These are phyloP conservation scores for Uromys caudimaculatus DNA, from an alignment of 2,797 vertebrate species.

Conservation along the genomic window DNA sequence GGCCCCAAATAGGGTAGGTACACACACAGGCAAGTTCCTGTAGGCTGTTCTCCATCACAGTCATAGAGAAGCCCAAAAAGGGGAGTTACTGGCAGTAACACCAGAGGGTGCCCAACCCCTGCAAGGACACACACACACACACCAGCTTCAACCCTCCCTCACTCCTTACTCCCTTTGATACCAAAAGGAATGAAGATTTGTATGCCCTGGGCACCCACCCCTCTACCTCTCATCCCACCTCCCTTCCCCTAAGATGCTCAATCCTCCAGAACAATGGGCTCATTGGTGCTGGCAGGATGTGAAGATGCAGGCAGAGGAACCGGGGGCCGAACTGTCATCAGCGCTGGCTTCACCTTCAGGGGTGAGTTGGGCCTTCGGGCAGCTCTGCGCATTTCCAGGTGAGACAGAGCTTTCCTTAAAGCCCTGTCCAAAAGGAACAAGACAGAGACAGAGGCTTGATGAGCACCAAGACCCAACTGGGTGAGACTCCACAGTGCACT, in stretches of 20 bases:
- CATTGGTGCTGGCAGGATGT: constrained; percentile 94
- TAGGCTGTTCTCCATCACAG: constrained; percentile 44
- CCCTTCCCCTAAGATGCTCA: constrained; percentile 83
- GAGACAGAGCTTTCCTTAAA: constrained; percentile 94
- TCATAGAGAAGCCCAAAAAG: not conserved
- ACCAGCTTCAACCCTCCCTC: not conserved
- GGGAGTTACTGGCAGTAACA: not conserved
- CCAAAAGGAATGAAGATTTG: not conserved
- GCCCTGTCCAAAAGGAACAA: constrained; percentile 86
- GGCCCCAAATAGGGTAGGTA: constrained; percentile 64
- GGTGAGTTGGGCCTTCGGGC: constrained; percentile 94
- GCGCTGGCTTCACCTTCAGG: constrained; percentile 93
- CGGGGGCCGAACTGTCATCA: constrained; percentile 84
- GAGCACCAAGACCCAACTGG: not conserved
- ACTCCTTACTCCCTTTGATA: constrained; percentile 31
- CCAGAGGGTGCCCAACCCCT: constrained; percentile 56
- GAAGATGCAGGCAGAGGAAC: constrained; percentile 87
- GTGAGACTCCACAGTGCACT: not conserved
- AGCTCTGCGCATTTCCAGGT: constrained; percentile 95
- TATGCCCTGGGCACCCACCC: constrained; percentile 45
- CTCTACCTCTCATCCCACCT: constrained; percentile 58
- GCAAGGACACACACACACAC: constrained; percentile 30
- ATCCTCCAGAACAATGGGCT: constrained; percentile 96
- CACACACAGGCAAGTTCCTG: constrained; percentile 55
- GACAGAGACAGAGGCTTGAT: not conserved